These are phyloP conservation scores for Drosophila subsilvestris DNA, from an alignment of 2,888 invertebrate species.

Conservation along the genomic window DNA sequence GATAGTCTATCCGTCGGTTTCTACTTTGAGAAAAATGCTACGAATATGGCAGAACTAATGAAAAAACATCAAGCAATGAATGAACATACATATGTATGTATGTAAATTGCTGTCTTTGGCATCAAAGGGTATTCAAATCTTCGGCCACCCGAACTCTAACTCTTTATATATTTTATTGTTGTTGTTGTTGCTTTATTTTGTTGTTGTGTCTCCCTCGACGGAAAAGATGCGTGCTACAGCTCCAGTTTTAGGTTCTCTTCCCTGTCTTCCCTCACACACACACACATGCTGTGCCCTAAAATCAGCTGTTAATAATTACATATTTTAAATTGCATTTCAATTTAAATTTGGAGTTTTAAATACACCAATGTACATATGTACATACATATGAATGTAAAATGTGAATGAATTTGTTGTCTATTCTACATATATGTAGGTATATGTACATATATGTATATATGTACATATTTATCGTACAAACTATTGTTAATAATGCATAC, in stretches of 20 bases:
- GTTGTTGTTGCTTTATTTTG: background rate
- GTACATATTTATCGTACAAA: conserved; percentile 8
- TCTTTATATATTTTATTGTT: background rate
- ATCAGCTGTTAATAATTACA: conserved; percentile 47
- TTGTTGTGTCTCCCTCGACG: conserved; percentile 17
- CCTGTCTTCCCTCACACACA: background rate
- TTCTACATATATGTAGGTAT: background rate
- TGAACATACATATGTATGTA: too few species aligned
- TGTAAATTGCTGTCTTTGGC: background rate
- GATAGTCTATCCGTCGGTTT: too few species aligned
- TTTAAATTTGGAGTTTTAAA: conserved; percentile 10
- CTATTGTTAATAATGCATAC: conserved; percentile 48
- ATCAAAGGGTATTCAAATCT: conserved; percentile 1
- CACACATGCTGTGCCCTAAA: conserved; percentile 18
- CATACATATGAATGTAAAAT: conserved; percentile 15
- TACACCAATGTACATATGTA: conserved; percentile 19
- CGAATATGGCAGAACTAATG: too few species aligned
- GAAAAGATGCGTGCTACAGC: conserved; percentile 21
- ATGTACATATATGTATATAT: too few species aligned
- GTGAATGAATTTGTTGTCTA: conserved; percentile 31
- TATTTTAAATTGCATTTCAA: conserved; percentile 14
- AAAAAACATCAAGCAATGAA: too few species aligned
- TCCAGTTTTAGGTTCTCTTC: background rate
- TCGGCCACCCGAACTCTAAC: conserved; percentile 30
- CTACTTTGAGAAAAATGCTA: too few species aligned